These are phyloP conservation scores for Microtus obscurus DNA, from an alignment of 2,797 vertebrate genomes.

Conservation along the genomic window DNA sequence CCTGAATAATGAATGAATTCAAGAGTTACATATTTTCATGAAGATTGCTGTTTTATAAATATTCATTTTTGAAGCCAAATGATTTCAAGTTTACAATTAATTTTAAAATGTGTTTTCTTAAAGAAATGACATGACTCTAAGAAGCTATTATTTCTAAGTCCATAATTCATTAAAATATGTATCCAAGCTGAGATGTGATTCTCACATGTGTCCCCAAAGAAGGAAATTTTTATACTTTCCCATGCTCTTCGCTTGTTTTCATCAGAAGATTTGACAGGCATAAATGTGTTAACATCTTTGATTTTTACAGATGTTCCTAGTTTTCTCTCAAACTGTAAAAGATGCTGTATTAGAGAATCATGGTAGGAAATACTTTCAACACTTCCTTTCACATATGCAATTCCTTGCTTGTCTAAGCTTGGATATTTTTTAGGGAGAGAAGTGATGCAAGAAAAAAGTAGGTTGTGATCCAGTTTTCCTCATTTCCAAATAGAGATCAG, in stretches of 20 bases:
- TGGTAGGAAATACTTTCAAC: slow-evolving; percentile 78
- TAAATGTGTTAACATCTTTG: slow-evolving; percentile 74
- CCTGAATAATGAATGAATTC: slow-evolving; percentile 36
- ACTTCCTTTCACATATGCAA: slow-evolving; percentile 70
- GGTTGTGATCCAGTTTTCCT: slow-evolving; percentile 70
- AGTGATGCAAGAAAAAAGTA: slow-evolving; percentile 54
- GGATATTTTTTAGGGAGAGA: slow-evolving; percentile 52
- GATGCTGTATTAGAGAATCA: slow-evolving; percentile 66
- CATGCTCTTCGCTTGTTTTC: slow-evolving; percentile 76
- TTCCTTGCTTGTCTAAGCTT: slow-evolving; percentile 77
- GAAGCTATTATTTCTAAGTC: slow-evolving; percentile 37
- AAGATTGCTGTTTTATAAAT: slow-evolving; percentile 61
- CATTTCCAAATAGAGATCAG: slow-evolving; percentile 51
- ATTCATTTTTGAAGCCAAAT: slow-evolving; percentile 54
- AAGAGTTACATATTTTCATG: slow-evolving; percentile 60
- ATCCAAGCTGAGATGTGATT: slow-evolving; percentile 52
- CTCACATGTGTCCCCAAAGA: slow-evolving; percentile 60
- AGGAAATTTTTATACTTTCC: slow-evolving; percentile 68
- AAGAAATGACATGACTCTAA: slow-evolving; percentile 3
- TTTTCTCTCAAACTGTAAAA: slow-evolving; percentile 75
- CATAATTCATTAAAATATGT: slow-evolving; percentile 62
- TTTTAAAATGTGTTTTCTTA: background rate
- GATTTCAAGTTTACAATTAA: slow-evolving; percentile 61
- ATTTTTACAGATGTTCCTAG: slow-evolving; percentile 83
- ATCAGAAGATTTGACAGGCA: slow-evolving; percentile 68